Conservation (phyloP, 2,888 invertebrate species). For the Tuberolachnus salignus region DNA sequence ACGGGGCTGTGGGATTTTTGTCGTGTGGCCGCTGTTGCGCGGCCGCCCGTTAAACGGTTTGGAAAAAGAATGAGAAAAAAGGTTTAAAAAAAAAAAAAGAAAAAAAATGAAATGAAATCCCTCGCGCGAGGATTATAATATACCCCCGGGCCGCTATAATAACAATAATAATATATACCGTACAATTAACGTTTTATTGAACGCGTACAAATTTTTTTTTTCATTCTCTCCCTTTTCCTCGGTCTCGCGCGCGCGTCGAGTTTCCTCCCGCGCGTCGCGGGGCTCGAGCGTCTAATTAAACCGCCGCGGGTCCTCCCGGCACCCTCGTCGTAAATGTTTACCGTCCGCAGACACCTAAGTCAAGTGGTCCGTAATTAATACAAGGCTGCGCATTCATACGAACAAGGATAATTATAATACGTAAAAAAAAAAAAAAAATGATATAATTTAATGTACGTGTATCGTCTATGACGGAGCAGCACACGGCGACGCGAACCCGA, state of each 20-base stretch:
- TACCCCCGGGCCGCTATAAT: not conserved
- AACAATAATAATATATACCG: slow-evolving; percentile 1
- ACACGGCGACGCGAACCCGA: no score
- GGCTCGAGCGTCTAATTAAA: slow-evolving; percentile 32
- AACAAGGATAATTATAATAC: not conserved
- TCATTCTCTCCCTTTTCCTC: not conserved
- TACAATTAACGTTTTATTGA: slow-evolving; percentile 49
- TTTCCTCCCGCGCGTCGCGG: no score
- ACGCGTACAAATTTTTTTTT: not conserved
- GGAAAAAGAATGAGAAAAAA: no score
- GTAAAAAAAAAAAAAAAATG: no score
- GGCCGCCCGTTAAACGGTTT: no score
- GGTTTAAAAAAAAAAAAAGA: no score
- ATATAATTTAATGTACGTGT: not conserved
- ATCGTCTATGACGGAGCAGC: no score
- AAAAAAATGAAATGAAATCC: no score
- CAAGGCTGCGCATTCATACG: not conserved
- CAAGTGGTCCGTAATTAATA: slow-evolving; percentile 52
- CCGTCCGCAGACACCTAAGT: slow-evolving; percentile 34
- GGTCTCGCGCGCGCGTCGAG: no score
- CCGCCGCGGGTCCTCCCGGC: not conserved
- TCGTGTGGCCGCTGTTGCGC: no score
- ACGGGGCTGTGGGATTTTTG: no score
- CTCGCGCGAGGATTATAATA: no score
- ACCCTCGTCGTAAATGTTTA: not conserved